These are phyloP conservation scores for Formicarius rufipectus DNA, from an alignment of 2,113 vertebrate genomes.

Conservation along the genomic window DNA sequence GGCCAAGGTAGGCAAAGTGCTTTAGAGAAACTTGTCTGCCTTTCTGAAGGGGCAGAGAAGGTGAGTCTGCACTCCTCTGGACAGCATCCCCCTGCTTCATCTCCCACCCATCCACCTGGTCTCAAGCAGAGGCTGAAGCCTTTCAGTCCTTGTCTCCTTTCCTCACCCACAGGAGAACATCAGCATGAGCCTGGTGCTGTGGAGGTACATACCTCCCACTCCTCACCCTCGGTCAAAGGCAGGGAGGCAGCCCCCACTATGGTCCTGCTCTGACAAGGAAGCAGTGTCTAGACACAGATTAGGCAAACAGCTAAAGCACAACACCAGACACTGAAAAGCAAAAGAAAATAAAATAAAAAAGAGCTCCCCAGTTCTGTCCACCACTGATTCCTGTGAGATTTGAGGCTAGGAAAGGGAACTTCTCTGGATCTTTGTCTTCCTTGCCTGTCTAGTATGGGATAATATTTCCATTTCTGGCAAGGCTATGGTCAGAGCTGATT, in stretches of 20 bases:
- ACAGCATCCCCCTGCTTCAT: background rate
- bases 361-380: background rate
- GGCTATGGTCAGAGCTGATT: background rate
- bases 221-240: background rate
- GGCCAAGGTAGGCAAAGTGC: fast-evolving
- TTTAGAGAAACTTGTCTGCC: fast-evolving
- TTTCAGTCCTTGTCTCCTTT: background rate
- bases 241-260: background rate
- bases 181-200: fast-evolving
- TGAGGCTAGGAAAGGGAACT: background rate
- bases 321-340: background rate
- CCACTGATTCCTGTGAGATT: background rate
- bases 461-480: conserved; percentile 43
- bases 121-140: background rate
- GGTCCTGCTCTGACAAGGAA: background rate
- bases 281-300: background rate
- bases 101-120: fast-evolving
- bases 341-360: background rate
- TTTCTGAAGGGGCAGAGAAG: background rate
- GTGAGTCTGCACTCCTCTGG: background rate
- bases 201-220: background rate
- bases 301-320: background rate
- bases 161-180: fast-evolving
- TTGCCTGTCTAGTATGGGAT: background rate
- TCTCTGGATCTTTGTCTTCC: background rate